These are phyloP conservation scores for Astropecten irregularis DNA, from an alignment of 53 echinoderm and acorn worm genomes.

Conservation along the genomic window DNA sequence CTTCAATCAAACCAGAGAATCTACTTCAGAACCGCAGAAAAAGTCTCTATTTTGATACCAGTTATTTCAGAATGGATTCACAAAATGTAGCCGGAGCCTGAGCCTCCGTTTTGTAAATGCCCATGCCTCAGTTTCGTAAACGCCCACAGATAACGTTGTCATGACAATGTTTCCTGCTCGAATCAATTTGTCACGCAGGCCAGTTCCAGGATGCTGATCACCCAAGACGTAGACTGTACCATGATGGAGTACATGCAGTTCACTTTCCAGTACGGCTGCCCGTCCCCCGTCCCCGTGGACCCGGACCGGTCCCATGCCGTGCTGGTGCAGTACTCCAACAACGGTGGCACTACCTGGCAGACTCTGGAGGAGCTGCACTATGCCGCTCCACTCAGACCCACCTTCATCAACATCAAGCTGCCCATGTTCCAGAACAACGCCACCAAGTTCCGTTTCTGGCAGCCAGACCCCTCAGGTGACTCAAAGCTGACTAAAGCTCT, in stretches of 20 bases:
- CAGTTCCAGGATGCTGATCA: constrained; percentile 79
- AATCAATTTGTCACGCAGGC: too few species aligned
- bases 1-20: too few species aligned
- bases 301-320: constrained; percentile 65
- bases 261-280: constrained; percentile 81
- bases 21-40: too few species aligned
- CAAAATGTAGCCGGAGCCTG: too few species aligned
- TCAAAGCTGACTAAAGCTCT: too few species aligned
- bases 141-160: too few species aligned
- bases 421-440: constrained; percentile 72
- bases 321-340: constrained; percentile 89
- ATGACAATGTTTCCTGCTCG: too few species aligned
- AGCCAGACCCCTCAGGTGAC: constrained; percentile 73
- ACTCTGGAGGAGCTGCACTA: constrained; percentile 72
- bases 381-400: constrained; percentile 25
- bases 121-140: too few species aligned
- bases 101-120: too few species aligned
- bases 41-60: too few species aligned
- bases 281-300: constrained; percentile 10
- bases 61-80: too few species aligned
- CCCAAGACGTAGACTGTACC: constrained; percentile 71
- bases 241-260: constrained; percentile 96
- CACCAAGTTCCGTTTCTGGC: constrained; percentile 96
- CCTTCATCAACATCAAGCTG: constrained; percentile 77
- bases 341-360: constrained; percentile 93